Evolutionary conservation across 2,113 vertebrate species (phyloP).

Genomic region (Boleophthalmus pectinirostris): DNA sequence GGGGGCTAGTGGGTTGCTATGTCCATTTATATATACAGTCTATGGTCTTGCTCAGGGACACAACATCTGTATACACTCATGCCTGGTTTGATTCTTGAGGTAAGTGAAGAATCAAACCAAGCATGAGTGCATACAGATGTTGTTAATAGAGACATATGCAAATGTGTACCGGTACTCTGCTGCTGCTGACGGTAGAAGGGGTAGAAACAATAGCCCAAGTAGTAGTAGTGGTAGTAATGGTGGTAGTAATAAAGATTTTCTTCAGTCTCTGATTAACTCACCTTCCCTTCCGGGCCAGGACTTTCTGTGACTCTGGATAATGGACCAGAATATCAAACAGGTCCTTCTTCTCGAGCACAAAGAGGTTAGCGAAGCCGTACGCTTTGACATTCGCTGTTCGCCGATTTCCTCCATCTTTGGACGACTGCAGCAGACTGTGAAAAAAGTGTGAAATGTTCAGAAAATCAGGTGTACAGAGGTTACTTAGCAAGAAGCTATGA

Average conservation of each 20-base stretch:
- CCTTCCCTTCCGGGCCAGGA: conserved; percentile 88
- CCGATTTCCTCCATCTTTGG: conserved; percentile 87
- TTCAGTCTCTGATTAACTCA: conserved; percentile 13
- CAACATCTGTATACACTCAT: no score
- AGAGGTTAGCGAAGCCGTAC: conserved; percentile 92
- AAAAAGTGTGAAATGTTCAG: neutral
- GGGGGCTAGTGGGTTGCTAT: no score
- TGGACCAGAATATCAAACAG: conserved; percentile 89
- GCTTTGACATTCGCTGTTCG: conserved; percentile 89
- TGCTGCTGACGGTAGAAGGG: no score
- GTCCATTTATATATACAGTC: no score
- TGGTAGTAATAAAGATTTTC: neutral
- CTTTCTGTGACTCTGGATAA: conserved; percentile 92
- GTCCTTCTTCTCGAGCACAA: conserved; percentile 91
- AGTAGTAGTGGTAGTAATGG: neutral
- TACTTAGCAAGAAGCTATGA: neutral
- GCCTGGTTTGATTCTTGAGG: no score
- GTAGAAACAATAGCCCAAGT: no score
- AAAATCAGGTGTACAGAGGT: neutral
- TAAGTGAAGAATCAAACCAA: no score
- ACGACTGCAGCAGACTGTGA: conserved; percentile 84
- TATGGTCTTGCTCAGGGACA: no score
- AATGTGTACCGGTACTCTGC: no score
- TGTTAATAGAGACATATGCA: no score
- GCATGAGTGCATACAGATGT: no score